phyloP scores from a whole-genome alignment of 2,797 vertebrate species.

The Mionectes olivaceus region DNA sequence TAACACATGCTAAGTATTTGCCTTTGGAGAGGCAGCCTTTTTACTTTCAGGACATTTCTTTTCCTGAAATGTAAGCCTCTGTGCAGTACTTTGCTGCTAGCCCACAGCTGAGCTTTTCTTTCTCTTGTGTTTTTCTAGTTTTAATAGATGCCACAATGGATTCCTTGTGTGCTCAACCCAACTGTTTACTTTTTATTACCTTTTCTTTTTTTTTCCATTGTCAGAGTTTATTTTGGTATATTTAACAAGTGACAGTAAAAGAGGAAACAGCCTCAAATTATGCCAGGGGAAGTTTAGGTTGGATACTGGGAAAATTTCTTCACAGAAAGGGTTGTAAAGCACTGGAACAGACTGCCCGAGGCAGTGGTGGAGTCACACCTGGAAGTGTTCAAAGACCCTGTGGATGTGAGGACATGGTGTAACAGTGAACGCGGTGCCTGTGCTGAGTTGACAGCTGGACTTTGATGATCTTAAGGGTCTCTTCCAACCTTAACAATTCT shows the following conservation, averaged over 20 bases:
- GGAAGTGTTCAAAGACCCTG: background rate
- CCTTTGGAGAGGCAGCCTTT: background rate
- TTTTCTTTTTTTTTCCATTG: background rate
- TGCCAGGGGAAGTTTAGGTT: background rate
- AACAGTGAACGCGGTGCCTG: background rate
- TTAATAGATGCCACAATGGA: background rate
- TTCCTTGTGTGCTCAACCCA: background rate
- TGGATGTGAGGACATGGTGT: background rate
- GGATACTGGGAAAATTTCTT: background rate
- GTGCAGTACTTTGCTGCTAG: background rate
- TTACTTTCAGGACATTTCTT: background rate
- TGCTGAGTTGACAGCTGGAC: background rate
- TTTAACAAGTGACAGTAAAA: background rate
- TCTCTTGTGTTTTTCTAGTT: background rate
- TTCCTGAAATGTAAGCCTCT: background rate
- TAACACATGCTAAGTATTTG: background rate
- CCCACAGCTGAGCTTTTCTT: background rate
- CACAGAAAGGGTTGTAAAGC: background rate
- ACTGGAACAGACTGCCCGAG: background rate
- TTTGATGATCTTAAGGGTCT: background rate
- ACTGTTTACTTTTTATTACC: background rate
- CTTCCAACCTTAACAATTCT: fast-evolving
- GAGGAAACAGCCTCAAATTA: background rate
- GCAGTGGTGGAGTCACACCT: background rate
- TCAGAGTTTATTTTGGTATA: background rate